Evolutionary conservation across 2,888 invertebrate species (phyloP), one percentile per base, ranked within the genome.

Genomic region (Morinoia aosen): DNA sequence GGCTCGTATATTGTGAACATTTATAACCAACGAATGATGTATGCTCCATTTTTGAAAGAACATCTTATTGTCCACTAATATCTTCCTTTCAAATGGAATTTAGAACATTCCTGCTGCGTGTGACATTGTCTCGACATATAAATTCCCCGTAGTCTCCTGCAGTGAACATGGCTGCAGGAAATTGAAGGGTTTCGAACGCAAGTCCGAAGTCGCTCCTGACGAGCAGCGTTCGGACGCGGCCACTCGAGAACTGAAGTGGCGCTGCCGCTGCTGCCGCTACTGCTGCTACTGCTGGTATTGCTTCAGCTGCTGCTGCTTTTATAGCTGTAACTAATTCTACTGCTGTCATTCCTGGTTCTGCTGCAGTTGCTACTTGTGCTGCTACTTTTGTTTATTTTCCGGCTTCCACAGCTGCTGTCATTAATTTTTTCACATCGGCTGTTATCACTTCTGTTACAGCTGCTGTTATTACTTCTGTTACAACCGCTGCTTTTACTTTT

Each of bases 221-320:
- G 58, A n/a, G 40, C 39, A n/a, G 61, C 95, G 64, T 95, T 76
- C 95, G 95, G 58, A 95, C 95, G n/a, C 95, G 11, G 64, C 39
- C 95, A 61, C 95, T 95, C 48, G 39, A 95, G 48, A 12, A 12
- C 95, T 95, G 61, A 95, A 95, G 95, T 95, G 95, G 64, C 57
- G 64, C 57, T 57, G 93, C 93, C 57, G 93, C 57, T 93, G 93
- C 19, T 57, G 93, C 58, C 57, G 57, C 57, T 90, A 40, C 14
- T 90, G 90, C 40, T 90, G 40, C 90, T 90, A 40, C 14, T 90
- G 40, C 33, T 25, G 40, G 0, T 40, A 40, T 14, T 90, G 90
- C 90, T 90, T 39, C 90, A 7, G 90, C 14, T 90, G 90, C 40
- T 90, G 90, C 90, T 90, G 25, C 90, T 90, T 7, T 16, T 12